phyloP scores from a whole-genome alignment of 1,140 invertebrate species.

The Ceratina calcarata region DNA sequence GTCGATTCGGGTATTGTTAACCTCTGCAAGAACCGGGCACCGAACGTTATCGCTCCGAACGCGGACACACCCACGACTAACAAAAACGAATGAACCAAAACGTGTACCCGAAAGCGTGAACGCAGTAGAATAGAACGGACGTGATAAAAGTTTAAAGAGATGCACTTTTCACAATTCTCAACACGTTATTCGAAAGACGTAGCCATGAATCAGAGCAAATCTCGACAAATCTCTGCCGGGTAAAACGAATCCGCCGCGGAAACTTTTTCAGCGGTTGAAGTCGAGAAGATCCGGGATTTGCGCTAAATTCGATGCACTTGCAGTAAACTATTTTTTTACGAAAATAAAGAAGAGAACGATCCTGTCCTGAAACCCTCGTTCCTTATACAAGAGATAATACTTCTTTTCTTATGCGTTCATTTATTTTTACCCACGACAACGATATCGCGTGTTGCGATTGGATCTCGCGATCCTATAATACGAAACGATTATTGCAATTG shows the following conservation, averaged over 20 bases:
- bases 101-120: too few relatives aligned
- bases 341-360: slow-evolving; percentile 29
- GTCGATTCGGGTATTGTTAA: not conserved
- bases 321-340: slow-evolving; percentile 64
- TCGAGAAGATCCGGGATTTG: not conserved
- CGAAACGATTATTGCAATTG: slow-evolving; percentile 3
- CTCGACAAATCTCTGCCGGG: not conserved
- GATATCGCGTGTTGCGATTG: slow-evolving; percentile 43
- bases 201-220: not conserved
- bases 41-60: too few relatives aligned
- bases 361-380: slow-evolving; percentile 41
- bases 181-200: slow-evolving; percentile 29
- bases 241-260: not conserved
- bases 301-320: slow-evolving; percentile 50
- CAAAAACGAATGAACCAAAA: not conserved
- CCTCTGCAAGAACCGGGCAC: too few relatives aligned
- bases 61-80: not conserved
- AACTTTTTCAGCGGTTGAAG: too few relatives aligned
- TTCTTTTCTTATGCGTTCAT: slow-evolving; percentile 15
- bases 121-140: too few relatives aligned
- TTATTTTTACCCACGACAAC: slow-evolving; percentile 14
- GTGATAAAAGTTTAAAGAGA: too few relatives aligned
- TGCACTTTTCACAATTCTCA: too few relatives aligned
- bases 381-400: slow-evolving; percentile 22
- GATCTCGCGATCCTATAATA: slow-evolving; percentile 33